Percentiles rank a stretch among this genome's conserved stretches.
Conservation (phyloP, 2,888 invertebrate species). For the Octonoba sinensis region DNA sequence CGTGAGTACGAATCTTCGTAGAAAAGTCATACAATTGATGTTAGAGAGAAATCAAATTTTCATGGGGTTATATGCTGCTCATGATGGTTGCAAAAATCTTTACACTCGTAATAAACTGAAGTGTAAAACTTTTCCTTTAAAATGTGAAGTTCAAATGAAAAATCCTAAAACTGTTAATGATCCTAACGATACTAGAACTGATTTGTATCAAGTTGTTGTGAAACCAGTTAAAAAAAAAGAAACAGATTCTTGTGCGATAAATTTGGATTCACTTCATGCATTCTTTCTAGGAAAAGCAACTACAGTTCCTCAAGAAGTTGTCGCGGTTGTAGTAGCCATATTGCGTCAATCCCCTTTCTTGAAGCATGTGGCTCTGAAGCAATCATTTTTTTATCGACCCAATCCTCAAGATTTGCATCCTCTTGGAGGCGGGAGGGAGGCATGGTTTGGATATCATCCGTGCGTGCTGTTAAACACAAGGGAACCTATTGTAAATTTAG, state of each 20-base stretch:
- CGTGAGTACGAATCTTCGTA: conserved; percentile 71
- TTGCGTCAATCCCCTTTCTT: conserved; percentile 34
- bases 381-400: conserved; percentile 38
- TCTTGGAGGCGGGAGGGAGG: conserved; percentile 20
- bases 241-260: conserved; percentile 6
- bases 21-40: conserved; percentile 73
- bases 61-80: conserved; percentile 73
- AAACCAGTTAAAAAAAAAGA: conserved; percentile 34
- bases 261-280: conserved; percentile 29
- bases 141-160: neutral
- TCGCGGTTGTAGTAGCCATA: conserved; percentile 50
- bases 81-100: conserved; percentile 75
- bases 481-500: conserved; percentile 48
- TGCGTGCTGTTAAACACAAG: conserved; percentile 41
- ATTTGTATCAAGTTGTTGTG: neutral
- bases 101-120: conserved; percentile 74
- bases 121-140: neutral
- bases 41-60: conserved; percentile 71
- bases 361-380: conserved; percentile 25
- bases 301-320: conserved; percentile 26
- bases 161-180: neutral
- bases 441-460: conserved; percentile 60
- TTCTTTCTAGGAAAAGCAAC: conserved; percentile 9
- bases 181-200: neutral
- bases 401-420: neutral